Evolutionary conservation across 2,888 invertebrate species (phyloP).

Genomic region (Diplolepis rosae): DNA sequence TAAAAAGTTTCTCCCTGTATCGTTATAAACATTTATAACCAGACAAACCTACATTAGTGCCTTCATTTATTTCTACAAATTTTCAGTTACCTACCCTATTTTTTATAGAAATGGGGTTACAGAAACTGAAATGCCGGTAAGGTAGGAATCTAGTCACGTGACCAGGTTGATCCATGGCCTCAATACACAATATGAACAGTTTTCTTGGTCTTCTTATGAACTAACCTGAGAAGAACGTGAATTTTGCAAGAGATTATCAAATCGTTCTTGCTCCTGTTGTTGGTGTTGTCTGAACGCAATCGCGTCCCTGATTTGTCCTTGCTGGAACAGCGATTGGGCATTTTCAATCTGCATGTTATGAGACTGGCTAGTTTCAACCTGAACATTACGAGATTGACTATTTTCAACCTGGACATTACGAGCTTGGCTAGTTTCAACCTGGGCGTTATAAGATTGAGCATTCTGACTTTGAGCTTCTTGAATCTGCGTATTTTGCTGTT

Average conservation of each 20-base stretch:
- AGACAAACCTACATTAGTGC: too few species aligned
- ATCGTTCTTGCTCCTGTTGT: constrained; percentile 40
- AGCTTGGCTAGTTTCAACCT: constrained; percentile 27
- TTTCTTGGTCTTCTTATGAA: too few species aligned
- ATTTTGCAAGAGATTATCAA: constrained; percentile 45
- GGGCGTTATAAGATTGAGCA: neutral
- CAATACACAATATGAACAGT: too few species aligned
- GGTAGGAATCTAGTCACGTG: too few species aligned
- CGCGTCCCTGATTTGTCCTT: constrained; percentile 35
- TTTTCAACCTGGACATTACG: too few species aligned
- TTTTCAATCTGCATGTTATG: constrained; percentile 3
- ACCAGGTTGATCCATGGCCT: too few species aligned
- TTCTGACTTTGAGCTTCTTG: constrained; percentile 3
- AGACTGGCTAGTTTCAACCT: neutral
- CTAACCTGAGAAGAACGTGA: constrained; percentile 31
- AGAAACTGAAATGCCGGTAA: too few species aligned
- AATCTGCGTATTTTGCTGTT: constrained; percentile 33
- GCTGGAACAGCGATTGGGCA: constrained; percentile 34
- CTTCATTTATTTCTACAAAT: too few species aligned
- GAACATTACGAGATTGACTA: constrained; percentile 13
- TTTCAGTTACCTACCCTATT: too few species aligned
- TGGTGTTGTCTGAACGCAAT: constrained; percentile 37
- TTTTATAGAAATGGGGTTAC: too few species aligned
- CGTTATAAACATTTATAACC: too few species aligned
- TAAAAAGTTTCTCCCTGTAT: too few species aligned